Evolutionary conservation across 2,888 invertebrate genomes (phyloP), one percentile per base, ranked within the genome.

Genomic region (Drosophila emarginata): DNA sequence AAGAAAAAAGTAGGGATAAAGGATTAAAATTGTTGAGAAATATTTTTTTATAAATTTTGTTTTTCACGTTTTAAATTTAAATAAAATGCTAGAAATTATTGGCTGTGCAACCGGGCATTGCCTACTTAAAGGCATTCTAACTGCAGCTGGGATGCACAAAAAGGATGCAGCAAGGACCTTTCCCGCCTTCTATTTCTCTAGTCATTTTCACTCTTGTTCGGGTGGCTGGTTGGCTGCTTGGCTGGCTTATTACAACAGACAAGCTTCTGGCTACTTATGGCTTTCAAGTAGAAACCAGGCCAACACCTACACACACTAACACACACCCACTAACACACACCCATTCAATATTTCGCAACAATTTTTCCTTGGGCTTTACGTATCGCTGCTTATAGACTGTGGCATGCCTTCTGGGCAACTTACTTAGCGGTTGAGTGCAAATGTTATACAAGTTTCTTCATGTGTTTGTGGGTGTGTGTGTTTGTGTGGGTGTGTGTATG

Each of bases 371-470:
- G 71, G 59, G 77, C 71, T 64, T 70, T 76, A 68, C 79, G 77
- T 80, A 85, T 82, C 68, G 76, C 81, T 84, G 76, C 64, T 81
- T 85, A 79, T 79, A 81, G 86, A 80, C 86, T 79, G 63, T 85
- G 86, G 85, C 87, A 80, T 57, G 72, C 62, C 72, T 74, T 61
- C 72, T 74, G 74, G 82, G 72, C 85, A 72, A 87, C 87, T 87
- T 85, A 81, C 81, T 81, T 84, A 87, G 64, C 76, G 79, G 70
- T 71, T 74, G 72, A 81, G 85, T 78, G 76, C 76, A 81, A 72
- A 72, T 82, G 54, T 72, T 58, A 40, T 56, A 51, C 60, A 45
- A 73, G 53, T 18, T 36, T 18, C 36, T 21, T n/a, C 51, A 52
- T 26, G 36, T 52, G 37, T 45, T 39, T 57, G 58, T 45, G 18